Base-by-base conservation (phyloP, 2,797 vertebrate genomes). In the Chromis chromis region DNA sequence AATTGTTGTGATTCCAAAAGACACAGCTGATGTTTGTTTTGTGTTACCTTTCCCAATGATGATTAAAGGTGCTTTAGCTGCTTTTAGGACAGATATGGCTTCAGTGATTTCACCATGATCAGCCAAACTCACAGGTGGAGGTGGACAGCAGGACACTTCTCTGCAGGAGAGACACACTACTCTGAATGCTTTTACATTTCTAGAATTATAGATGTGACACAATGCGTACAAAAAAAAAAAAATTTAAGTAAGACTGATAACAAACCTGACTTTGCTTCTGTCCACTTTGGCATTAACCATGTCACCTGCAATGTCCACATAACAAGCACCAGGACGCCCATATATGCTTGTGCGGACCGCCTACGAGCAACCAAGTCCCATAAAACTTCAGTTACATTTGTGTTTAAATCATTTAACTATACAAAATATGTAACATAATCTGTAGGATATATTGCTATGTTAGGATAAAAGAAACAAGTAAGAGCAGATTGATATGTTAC, bases 231-330 rank as follows among this genome's bases (percentile, higher is more conserved):
- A 44, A 44, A 1, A 46, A 58, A 39, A 21, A 33, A 9, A 22
- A 13, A 21, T n/a, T 0, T 1, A 0, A 21, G 13, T 53, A 57
- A 55, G 77, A 81, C 91, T 28, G 4, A 52, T 7, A 50, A 14
- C 94, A 81, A 74, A 99, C 98, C 95, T 97, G 88, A 98, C 80
- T 79, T 90, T 92, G 86, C 80, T 93, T 84, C 90, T 92, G 39
- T 96, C 92, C 87, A 95, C 94, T 86, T 92, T 94, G 55, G 94
- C 93, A 74, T 94, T 97, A 71, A 99, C 96, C 94, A 98, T 96
- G 85, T 99, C 96, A 60, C 97, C 97, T 5, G 97, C 95, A 57
- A 99, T 96, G 83, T 99, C 98, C 80, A 99, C 82, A 66, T 99
- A 99, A 88, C 96, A 98, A 28, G 96, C 95, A 49, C 97, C 98